phyloP scores from a whole-genome alignment of 2,888 invertebrate genomes.

The Drosophila mimetica region DNA sequence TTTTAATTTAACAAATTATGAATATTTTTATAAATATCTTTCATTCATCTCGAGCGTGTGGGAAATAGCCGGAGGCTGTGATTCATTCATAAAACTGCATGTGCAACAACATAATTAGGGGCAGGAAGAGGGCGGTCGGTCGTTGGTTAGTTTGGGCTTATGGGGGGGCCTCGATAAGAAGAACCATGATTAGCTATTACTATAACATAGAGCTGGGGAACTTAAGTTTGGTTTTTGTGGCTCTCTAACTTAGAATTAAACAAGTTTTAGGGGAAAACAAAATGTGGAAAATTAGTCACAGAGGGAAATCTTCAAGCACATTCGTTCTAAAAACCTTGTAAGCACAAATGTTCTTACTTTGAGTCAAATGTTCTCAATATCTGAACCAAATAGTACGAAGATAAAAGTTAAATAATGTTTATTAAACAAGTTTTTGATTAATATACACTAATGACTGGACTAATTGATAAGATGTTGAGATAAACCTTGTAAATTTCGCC shows the following conservation, averaged over 20 bases:
- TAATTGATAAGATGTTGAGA: too few relatives aligned
- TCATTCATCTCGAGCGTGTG: constrained; percentile 46
- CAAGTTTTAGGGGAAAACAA: not conserved
- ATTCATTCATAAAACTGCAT: constrained; percentile 67
- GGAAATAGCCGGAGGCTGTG: constrained; percentile 65
- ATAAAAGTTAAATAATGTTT: too few relatives aligned
- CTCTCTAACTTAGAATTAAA: not conserved
- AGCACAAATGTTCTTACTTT: too few relatives aligned
- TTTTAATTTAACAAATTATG: not conserved
- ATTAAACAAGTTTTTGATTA: too few relatives aligned
- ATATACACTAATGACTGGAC: too few relatives aligned
- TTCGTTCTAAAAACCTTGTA: too few relatives aligned
- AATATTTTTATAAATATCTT: constrained; percentile 30
- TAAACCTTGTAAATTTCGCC: too few relatives aligned
- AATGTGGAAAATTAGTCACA: not conserved
- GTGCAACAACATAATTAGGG: constrained; percentile 65
- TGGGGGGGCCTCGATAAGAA: not conserved
- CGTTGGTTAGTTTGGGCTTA: constrained; percentile 1
- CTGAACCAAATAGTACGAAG: too few relatives aligned
- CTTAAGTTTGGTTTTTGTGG: too few relatives aligned
- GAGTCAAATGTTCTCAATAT: too few relatives aligned
- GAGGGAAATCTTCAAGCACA: too few relatives aligned
- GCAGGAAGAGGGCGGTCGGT: constrained; percentile 66
- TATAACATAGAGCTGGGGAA: too few relatives aligned
- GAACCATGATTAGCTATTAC: not conserved